Conservation (phyloP, 2,888 invertebrate species). For the Aphelenchoides bicaudatus region DNA sequence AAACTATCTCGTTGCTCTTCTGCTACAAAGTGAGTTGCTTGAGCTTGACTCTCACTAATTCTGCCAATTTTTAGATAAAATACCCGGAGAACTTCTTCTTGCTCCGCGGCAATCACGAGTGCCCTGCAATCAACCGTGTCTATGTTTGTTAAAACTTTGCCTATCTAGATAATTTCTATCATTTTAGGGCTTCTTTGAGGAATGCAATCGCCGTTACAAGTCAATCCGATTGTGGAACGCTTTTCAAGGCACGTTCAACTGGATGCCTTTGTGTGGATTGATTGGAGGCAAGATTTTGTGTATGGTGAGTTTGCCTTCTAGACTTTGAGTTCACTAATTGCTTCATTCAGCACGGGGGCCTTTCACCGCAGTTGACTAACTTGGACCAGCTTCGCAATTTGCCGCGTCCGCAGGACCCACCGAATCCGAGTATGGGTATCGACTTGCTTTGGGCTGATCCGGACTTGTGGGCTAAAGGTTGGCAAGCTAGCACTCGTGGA, state of each 20-base stretch:
- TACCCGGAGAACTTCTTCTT: constrained; percentile 54
- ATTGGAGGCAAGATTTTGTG: constrained; percentile 46
- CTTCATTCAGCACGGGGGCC: constrained; percentile 57
- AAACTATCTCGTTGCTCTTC: constrained; percentile 54
- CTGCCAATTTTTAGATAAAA: too few species aligned
- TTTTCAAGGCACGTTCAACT: constrained; percentile 55
- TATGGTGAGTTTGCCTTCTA: not conserved
- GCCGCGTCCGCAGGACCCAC: constrained; percentile 52
- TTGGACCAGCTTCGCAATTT: constrained; percentile 49
- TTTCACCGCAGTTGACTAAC: constrained; percentile 43
- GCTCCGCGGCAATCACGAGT: constrained; percentile 54
- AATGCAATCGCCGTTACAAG: constrained; percentile 47
- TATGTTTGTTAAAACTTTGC: too few species aligned
- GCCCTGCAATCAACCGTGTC: constrained; percentile 52
- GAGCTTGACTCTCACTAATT: too few species aligned
- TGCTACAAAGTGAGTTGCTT: constrained; percentile 49
- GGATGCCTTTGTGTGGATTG: constrained; percentile 52
- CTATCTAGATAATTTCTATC: too few species aligned
- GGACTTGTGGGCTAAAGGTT: constrained; percentile 44
- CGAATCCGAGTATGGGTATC: constrained; percentile 52
- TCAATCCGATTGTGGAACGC: constrained; percentile 39
- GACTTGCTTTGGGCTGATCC: constrained; percentile 43
- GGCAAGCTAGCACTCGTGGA: constrained; percentile 62
- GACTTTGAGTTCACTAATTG: too few species aligned
- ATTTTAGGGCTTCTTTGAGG: constrained; percentile 54